Evolutionary conservation across 1,140 invertebrate species (phyloP).

Genomic region (Cydia pomonella): DNA sequence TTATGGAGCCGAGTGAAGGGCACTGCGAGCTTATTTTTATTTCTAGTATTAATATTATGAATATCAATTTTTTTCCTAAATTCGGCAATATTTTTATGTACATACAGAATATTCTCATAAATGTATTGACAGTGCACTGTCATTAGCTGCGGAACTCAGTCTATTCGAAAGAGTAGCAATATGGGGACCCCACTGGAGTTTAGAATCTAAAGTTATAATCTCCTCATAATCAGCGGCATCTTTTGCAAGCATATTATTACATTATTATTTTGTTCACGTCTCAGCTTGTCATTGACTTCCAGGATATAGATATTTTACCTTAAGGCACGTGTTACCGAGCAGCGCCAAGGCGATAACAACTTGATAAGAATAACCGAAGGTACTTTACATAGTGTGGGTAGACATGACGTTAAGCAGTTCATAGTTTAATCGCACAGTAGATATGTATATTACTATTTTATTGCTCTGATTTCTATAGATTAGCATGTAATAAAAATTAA

Average conservation of each 20-base stretch:
- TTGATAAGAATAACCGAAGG: constrained; percentile 16
- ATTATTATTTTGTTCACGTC: constrained; percentile 22
- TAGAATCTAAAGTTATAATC: no score
- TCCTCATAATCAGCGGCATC: not conserved
- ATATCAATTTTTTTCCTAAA: no score
- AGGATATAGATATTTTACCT: constrained; percentile 19
- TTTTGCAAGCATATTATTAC: constrained; percentile 1
- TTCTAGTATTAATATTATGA: no score
- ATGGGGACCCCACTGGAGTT: no score
- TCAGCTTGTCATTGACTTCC: constrained; percentile 5
- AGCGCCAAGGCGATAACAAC: constrained; percentile 18
- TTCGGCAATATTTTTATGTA: no score
- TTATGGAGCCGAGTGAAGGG: no score
- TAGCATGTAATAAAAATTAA: not conserved
- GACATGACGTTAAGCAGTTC: not conserved
- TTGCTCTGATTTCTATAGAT: not conserved
- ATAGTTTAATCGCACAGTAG: not conserved
- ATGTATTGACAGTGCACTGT: no score
- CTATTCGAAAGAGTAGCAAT: no score
- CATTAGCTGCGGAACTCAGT: no score
- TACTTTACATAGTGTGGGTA: not conserved
- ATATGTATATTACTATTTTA: not conserved
- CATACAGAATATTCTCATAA: no score
- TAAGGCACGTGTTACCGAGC: constrained; percentile 2
- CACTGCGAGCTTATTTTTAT: no score